Evolutionary conservation across 2,797 vertebrate species (phyloP), one percentile per base, ranked within the genome.

Genomic region (Leptatherina wallacei): DNA sequence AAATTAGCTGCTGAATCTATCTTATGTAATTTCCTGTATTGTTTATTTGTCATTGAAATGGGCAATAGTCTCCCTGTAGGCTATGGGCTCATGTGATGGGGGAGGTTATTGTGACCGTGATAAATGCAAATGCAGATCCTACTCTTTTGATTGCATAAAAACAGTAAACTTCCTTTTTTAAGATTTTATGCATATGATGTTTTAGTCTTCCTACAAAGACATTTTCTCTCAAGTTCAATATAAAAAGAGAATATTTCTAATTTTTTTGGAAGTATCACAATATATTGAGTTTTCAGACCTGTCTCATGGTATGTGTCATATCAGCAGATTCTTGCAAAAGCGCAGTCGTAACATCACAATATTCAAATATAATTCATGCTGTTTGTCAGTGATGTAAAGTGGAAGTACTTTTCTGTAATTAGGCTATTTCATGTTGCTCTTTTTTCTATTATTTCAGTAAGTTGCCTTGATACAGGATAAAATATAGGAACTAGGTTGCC

Each of bases 381-480:
- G 27, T 35, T 75, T 75, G 61, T 30, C 42, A 56, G 14, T 22
- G 56, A 65, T 67, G 74, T 38, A 61, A 67, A 84, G 59, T 75
- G 52, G 42, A 73, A 75, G 47, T 51, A 61, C 54, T 69, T 81
- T 67, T 65, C 32, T 11, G 60, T 44, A 55, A 70, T 72, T 29
- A 44, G 11, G 6, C 20, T 61, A n/a, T n/a, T 9, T 0, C n/a
- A 54, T 2, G 13, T 2, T 29, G 0, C 29, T 51, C 14, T 4
- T 56, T 49, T 65, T 24, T 65, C 65, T 22, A 18, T 32, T 32
- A 22, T 33, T 57, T 62, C 20, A 52, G 35, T 57, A 4, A 74
- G 60, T 49, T 27, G 51, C 51, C 13, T 27, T 27, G 11, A 52
- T 27, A 52, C 22, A 13, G 0, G 12, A 29, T 29, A 54, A 6